phyloP scores from a whole-genome alignment of 2,113 vertebrate species.

The Campylomormyrus tamandua region DNA sequence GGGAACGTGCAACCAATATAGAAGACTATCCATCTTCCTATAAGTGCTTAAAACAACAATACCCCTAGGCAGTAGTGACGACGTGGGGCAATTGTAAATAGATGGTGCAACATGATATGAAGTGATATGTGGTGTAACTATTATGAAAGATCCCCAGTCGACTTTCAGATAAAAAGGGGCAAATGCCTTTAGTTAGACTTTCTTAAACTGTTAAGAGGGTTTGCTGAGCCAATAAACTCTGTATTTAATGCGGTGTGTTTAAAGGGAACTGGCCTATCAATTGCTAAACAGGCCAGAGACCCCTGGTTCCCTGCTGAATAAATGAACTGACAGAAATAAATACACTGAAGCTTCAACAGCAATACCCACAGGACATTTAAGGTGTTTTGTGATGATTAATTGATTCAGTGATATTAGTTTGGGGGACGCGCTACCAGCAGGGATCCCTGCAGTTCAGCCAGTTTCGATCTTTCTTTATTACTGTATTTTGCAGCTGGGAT shows the following conservation, averaged over 20 bases:
- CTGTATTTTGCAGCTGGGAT: not conserved
- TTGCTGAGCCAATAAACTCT: not conserved
- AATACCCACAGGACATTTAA: constrained; percentile 4
- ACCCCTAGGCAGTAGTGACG: not conserved
- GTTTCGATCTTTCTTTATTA: not conserved
- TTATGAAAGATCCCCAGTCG: not conserved
- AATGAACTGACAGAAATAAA: not conserved
- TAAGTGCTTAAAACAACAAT: not conserved
- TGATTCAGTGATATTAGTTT: not conserved
- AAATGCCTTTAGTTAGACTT: not conserved
- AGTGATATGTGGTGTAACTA: not conserved
- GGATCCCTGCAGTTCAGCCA: not conserved
- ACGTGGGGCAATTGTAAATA: not conserved
- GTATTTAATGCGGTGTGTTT: not conserved
- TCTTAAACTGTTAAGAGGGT: not conserved
- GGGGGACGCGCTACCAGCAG: not conserved
- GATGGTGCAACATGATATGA: not conserved
- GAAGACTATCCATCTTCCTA: not conserved
- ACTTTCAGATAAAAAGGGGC: not conserved
- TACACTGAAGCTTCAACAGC: not conserved
- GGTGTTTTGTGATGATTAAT: not conserved
- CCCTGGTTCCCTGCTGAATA: not conserved
- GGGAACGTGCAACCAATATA: not conserved
- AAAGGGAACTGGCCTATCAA: not conserved
- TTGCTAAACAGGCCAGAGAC: not conserved